Evolutionary conservation across 2,797 vertebrate genomes (phyloP).

Genomic region (Tenualosa ilisha): DNA sequence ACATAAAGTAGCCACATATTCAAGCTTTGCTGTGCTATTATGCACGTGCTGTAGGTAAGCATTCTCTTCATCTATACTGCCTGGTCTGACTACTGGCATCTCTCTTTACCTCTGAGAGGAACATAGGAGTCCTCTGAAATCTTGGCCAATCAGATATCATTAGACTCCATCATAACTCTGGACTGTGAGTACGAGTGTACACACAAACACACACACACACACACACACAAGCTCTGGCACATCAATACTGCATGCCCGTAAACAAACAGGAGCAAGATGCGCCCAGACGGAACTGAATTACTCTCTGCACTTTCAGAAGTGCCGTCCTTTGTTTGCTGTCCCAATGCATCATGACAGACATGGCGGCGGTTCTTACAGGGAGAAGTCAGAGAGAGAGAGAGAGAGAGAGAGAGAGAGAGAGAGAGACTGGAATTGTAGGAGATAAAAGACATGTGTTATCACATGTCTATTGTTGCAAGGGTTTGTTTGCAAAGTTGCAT

Average conservation of each 20-base stretch:
- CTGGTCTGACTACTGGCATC: not conserved
- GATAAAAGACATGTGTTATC: not conserved
- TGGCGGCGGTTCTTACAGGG: not conserved
- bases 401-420: too few relatives aligned
- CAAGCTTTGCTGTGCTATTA: not conserved
- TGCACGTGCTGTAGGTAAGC: not conserved
- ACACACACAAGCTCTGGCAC: not conserved
- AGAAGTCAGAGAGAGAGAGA: slow-evolving; percentile 4
- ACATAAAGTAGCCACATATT: not conserved
- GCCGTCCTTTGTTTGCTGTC: not conserved
- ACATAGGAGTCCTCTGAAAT: not conserved
- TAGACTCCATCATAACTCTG: not conserved
- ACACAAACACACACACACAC: too few relatives aligned
- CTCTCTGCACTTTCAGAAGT: not conserved
- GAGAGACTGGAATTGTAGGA: not conserved
- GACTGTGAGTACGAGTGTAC: not conserved
- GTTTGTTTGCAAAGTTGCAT: not conserved
- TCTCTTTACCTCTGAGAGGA: not conserved
- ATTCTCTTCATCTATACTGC: not conserved
- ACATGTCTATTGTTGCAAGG: not conserved
- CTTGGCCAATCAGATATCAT: not conserved
- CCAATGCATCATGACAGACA: not conserved
- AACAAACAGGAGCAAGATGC: not conserved
- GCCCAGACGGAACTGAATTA: not conserved
- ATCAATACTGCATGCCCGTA: not conserved